Base-by-base conservation (phyloP, 2,113 vertebrate genomes). In the Sinosuthora webbiana region DNA sequence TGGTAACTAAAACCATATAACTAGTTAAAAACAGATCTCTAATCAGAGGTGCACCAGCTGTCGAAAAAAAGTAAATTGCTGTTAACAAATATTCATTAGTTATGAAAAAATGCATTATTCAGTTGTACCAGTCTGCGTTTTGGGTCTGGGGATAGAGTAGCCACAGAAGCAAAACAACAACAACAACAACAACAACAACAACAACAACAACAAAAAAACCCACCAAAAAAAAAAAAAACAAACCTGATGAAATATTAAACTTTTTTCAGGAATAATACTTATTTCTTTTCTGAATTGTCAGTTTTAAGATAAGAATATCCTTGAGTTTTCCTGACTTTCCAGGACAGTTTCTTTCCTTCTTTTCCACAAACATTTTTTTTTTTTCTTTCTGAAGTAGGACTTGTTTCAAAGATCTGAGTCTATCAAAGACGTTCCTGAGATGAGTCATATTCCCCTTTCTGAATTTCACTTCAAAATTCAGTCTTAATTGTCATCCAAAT, bases 391-490 rank as follows among this genome's bases (percentile, higher is more conserved):
- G 37, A 68, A 45, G 2, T 41, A 20, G 7, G 9, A 63, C 7
- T 73, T 69, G 2, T 69, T 88, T 69, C 24, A 81, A 77, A 83
- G 7, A 62, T 78, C 75, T 88, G 21, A 76, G 24, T 83, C 69
- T 60, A 27, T 65, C 52, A 59, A 67, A 76, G 65, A 89, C 5
- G 0, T 30, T 92, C 16, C n/a, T 16, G 60, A 60, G n/a, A 23
- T 81, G 69, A 87, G 92, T 88, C 31, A 47, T 78, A 55, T 79
- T 94, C 30, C 52, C 41, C 78, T 94, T 87, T 95, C 59, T 45
- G 45, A 95, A 84, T 96, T 96, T 52, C 41, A 85, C 49, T 39
- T 69, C 45, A 60, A 67, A 30, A 9, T 68, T 93, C 77, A 70
- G 59, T 74, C 56, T 90, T 96, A 82, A 91, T 73, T 87, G 15